A percentile compares a stretch with the other conserved stretches of the same genome.
Conservation (phyloP, 2,113 vertebrate species). For the Chloropsis hardwickii region DNA sequence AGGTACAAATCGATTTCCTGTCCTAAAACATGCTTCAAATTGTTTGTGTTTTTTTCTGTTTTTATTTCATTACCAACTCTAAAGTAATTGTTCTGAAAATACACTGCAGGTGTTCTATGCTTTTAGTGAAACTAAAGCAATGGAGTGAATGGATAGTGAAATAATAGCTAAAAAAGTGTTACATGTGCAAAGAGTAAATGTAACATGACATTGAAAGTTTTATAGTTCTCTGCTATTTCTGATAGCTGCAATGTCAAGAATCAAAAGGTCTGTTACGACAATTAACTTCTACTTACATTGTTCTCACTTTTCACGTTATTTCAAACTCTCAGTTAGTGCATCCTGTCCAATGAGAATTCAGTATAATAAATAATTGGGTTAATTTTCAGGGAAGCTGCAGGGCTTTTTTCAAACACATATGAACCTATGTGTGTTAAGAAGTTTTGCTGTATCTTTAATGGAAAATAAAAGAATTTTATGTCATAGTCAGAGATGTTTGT, state of each 20-base stretch:
- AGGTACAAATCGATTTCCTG: slow-evolving; percentile 75
- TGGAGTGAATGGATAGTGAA: neutral
- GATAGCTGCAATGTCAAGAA: neutral
- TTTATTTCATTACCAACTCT: neutral
- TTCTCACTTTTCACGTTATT: neutral
- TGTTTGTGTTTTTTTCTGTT: neutral
- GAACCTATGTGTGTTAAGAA: neutral
- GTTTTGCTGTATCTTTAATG: neutral
- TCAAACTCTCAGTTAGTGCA: neutral
- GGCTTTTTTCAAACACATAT: neutral
- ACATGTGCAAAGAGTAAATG: neutral
- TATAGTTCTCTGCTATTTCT: neutral
- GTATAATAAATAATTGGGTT: neutral
- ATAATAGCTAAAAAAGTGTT: neutral
- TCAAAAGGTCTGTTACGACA: neutral
- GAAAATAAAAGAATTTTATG: neutral
- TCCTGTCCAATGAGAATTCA: neutral
- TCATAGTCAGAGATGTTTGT: neutral
- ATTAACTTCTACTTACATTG: neutral
- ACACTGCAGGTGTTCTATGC: neutral
- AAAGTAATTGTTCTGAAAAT: neutral
- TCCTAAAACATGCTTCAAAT: neutral
- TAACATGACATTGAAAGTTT: neutral
- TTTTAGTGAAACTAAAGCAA: neutral
- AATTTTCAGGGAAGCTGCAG: neutral